Conservation (phyloP, 2,797 vertebrate species). For the Sus cebifrons region DNA sequence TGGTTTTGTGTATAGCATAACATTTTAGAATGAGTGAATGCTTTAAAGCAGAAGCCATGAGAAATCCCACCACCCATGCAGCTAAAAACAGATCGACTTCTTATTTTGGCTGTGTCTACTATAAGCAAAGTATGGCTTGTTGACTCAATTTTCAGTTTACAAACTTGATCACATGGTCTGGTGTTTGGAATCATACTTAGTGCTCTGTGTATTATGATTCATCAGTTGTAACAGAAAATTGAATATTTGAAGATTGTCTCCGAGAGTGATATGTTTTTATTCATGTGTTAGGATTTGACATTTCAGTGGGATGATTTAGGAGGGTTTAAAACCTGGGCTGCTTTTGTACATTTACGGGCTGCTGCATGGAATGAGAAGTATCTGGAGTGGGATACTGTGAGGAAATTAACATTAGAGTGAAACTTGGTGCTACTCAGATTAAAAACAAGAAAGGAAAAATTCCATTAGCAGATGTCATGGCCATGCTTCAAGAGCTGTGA, state of each 20-base stretch:
- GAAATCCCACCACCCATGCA: neutral
- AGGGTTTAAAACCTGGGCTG: neutral
- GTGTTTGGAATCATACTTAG: constrained; percentile 30
- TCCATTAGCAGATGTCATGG: constrained; percentile 70
- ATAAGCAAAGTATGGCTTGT: neutral
- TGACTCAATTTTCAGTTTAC: neutral
- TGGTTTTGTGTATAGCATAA: constrained; percentile 84
- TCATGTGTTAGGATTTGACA: constrained; percentile 29
- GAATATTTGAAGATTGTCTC: neutral
- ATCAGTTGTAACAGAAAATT: neutral
- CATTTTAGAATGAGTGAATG: constrained; percentile 82
- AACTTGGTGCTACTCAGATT: constrained; percentile 87
- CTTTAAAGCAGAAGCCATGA: constrained; percentile 80
- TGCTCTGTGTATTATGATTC: constrained; percentile 52
- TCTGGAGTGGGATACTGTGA: constrained; percentile 55
- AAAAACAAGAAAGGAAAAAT: constrained; percentile 47
- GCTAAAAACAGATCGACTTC: neutral
- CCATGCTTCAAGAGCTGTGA: constrained; percentile 66
- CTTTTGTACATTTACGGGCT: neutral
- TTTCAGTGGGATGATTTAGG: neutral
- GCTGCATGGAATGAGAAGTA: constrained; percentile 76
- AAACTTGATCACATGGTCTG: neutral
- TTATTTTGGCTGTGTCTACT: neutral
- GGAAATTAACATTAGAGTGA: constrained; percentile 63
- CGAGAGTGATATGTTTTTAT: constrained; percentile 65